Percentiles rank a stretch among this genome's conserved stretches.
Conservation (phyloP, 2,113 vertebrate genomes). For the Butastur rufipennis region DNA sequence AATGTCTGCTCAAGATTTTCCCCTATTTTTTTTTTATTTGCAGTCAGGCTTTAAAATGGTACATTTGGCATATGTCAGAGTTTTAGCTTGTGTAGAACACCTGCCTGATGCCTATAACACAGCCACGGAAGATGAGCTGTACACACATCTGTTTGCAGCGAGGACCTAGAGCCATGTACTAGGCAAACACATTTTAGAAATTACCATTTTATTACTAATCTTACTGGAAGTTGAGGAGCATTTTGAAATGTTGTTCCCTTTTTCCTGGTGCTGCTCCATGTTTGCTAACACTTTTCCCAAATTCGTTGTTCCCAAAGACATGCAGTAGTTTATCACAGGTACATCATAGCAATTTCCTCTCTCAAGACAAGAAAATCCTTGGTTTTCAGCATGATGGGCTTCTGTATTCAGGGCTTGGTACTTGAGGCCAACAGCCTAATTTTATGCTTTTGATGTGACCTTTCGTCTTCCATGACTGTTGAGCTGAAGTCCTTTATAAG, state of each 20-base stretch:
- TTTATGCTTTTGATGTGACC: background rate
- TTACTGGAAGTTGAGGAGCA: background rate
- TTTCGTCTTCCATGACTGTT: background rate
- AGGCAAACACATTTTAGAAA: background rate
- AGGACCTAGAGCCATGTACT: background rate
- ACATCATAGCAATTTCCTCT: background rate
- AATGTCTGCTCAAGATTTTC: background rate
- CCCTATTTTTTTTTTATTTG: background rate
- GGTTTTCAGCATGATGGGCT: background rate
- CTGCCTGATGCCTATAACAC: background rate
- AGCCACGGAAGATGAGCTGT: background rate
- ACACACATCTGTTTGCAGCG: background rate
- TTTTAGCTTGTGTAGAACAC: background rate
- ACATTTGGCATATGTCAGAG: fast-evolving
- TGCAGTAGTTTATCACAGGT: background rate
- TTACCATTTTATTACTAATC: background rate
- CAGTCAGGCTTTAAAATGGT: background rate
- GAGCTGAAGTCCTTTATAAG: background rate
- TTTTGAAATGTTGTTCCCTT: background rate
- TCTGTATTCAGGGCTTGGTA: background rate
- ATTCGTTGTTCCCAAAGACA: background rate
- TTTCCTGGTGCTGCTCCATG: background rate
- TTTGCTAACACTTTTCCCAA: background rate
- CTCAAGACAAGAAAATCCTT: background rate
- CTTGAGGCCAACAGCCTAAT: background rate